Evolutionary conservation across 2,113 vertebrate genomes (phyloP).

Genomic region (Synchiropus splendidus): DNA sequence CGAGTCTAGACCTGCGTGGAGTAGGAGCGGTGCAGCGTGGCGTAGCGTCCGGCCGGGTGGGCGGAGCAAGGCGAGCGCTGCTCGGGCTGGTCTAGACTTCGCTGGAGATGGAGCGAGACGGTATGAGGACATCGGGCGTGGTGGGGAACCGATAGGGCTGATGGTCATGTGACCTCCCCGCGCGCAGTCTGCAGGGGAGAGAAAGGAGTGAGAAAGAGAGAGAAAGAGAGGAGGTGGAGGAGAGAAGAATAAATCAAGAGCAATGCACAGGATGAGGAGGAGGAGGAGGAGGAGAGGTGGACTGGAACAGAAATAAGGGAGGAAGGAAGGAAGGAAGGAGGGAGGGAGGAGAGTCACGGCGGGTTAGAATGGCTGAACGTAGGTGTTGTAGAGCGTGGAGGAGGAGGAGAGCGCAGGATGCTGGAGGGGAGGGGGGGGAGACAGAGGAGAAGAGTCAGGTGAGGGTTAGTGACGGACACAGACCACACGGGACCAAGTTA

Average conservation of each 20-base stretch:
- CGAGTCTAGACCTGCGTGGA: constrained; percentile 62
- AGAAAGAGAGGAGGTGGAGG: constrained; percentile 19
- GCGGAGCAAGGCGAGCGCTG: constrained; percentile 46
- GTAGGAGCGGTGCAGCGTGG: constrained; percentile 51
- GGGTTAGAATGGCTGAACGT: constrained; percentile 55
- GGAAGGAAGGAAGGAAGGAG: constrained; percentile 29
- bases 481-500: constrained; percentile 28
- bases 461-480: constrained; percentile 49
- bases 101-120: constrained; percentile 72
- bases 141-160: constrained; percentile 74
- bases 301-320: constrained; percentile 36
- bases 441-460: constrained; percentile 50
- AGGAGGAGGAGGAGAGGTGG: not conserved
- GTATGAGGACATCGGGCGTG: constrained; percentile 69
- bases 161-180: constrained; percentile 77
- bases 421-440: constrained; percentile 51
- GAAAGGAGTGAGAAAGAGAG: constrained; percentile 48
- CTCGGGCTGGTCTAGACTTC: constrained; percentile 68
- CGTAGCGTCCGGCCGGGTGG: constrained; percentile 33
- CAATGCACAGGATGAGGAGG: constrained; percentile 30
- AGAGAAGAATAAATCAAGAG: constrained; percentile 44
- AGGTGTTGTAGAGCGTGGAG: constrained; percentile 53
- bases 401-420: constrained; percentile 47
- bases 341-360: constrained; percentile 20
- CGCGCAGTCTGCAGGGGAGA: constrained; percentile 66